Evolutionary conservation across 2,888 invertebrate species (phyloP).

Genomic region (Selenia dentaria): DNA sequence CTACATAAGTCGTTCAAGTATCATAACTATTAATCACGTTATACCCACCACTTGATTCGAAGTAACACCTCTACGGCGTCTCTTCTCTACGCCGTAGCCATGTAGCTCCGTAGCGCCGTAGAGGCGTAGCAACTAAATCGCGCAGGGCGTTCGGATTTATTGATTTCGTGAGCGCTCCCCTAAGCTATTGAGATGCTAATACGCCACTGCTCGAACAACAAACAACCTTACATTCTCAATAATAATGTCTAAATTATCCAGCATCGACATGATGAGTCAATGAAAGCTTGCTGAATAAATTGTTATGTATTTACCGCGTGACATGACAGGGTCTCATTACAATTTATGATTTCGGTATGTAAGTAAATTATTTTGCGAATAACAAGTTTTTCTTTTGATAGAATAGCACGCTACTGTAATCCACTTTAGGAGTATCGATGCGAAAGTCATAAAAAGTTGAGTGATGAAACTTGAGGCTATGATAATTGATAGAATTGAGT

Average conservation of each 20-base stretch:
- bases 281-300: slow-evolving; percentile 41
- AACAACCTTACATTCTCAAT: slow-evolving; percentile 35
- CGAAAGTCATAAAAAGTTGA: slow-evolving; percentile 18
- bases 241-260: slow-evolving; percentile 32
- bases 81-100: slow-evolving; percentile 37
- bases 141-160: slow-evolving; percentile 48
- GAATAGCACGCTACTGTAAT: slow-evolving; percentile 21
- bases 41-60: too few relatives aligned
- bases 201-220: slow-evolving; percentile 33
- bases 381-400: slow-evolving; percentile 28
- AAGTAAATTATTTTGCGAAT: slow-evolving; percentile 29
- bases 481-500: too few relatives aligned
- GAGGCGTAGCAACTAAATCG: slow-evolving; percentile 41
- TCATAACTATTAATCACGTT: too few relatives aligned
- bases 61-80: slow-evolving; percentile 16
- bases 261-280: slow-evolving; percentile 36
- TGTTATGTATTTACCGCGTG: slow-evolving; percentile 37
- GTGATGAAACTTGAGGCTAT: slow-evolving; percentile 10
- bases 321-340: slow-evolving; percentile 38
- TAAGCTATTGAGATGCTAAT: slow-evolving; percentile 53
- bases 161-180: slow-evolving; percentile 48
- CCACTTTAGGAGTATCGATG: slow-evolving; percentile 21
- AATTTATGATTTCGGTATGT: slow-evolving; percentile 36
- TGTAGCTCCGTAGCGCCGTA: slow-evolving; percentile 36
- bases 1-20: too few relatives aligned